Base-by-base conservation (phyloP, 1,140 invertebrate genomes). In the Drosophila neocordata region DNA sequence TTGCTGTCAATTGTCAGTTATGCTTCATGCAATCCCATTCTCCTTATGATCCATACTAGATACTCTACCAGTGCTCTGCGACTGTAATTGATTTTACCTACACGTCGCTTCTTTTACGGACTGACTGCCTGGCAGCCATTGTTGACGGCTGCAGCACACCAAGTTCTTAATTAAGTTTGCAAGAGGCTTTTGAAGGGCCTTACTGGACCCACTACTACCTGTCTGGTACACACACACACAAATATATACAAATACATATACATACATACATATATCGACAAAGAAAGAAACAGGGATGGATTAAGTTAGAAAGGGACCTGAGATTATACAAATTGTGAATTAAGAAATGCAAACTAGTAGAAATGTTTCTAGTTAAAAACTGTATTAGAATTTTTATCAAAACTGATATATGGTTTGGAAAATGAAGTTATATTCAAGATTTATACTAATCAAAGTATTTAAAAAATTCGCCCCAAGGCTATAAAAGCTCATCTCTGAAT, bases 41-140 rank as follows among this genome's bases (percentile, higher is more conserved):
- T 48, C 9, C 41, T 15, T 18, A 20, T 48, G 41, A 48, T 59
- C 61, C 34, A 58, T 72, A 56, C 59, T 24, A 27, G 34, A 2
- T 34, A 20, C 38, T 13, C 22, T 48, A 35, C 7, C 27, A 6
- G 4, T 31, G 4, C 27, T 6, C 68, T 70, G 73, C 65, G 63
- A 82, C 69, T 81, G 64, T 79, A 87, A 87, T 87, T 87, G 82
- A 87, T 87, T 87, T 82, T 88, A 53, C 80, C 79, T 79, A 84
- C 73, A 65, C 80, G 75, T 79, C 77, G 64, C 65, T 62, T 69
- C 73, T 65, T 72, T 61, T 69, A 82, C 62, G 52, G 62, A 58
- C 59, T 69, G 53, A 68, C 48, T 58, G 12, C 51, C 58, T 53
- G 35, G 56, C 37, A 60, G 60, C 48, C 38, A 61, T 56, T 79